Evolutionary conservation across 1,140 invertebrate species (phyloP), one percentile per base, ranked within the genome.

Genomic region (Platyscapa corneri): DNA sequence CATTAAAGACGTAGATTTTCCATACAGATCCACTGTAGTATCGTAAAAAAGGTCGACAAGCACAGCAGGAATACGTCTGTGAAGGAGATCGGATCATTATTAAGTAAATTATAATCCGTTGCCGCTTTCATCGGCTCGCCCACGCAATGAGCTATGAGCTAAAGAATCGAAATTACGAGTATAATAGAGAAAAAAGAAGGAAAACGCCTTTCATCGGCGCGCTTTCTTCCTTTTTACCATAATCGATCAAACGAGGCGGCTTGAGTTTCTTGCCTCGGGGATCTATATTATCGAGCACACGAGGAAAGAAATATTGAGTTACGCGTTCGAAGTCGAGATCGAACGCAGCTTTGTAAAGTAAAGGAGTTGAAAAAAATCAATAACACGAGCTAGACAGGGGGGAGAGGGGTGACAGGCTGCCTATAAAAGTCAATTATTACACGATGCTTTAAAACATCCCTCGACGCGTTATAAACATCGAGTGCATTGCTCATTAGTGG

Each of bases 361-460:
- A 64, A 75, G 27, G 37, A 37, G 39, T 27, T 30, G 23, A 77
- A 74, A 46, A 16, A 46, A 67, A 83, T 65, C 56, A 83, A 76
- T 76, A 74, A 46, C 42, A 46, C 42, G 42, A 46, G 42, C 42
- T 46, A 12, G 5, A 46, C 5, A 46, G 42, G 42, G 5, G 42
- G 5, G 42, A 12, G 42, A 5, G 5, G 42, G 42, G 42, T n/a
- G n/a, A n/a, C n/a, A n/a, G 42, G 5, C 12, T 53, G 10, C n/a
- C 67, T 74, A 74, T 82, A 72, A 82, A 56, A 67, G 46, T 74
- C 80, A 72, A 82, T 82, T 75, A 83, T 72, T 23, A 27, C 12
- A 12, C 10, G 18, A 5, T 18, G 18, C 49, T 37, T 3, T 27
- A 16, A 53, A 23, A 56, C 37, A 82, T 77, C 20, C 30, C 49